Evolutionary conservation across 2,888 invertebrate genomes (phyloP), one percentile per base, ranked within the genome.

Genomic region (Gymnocheta viridis): DNA sequence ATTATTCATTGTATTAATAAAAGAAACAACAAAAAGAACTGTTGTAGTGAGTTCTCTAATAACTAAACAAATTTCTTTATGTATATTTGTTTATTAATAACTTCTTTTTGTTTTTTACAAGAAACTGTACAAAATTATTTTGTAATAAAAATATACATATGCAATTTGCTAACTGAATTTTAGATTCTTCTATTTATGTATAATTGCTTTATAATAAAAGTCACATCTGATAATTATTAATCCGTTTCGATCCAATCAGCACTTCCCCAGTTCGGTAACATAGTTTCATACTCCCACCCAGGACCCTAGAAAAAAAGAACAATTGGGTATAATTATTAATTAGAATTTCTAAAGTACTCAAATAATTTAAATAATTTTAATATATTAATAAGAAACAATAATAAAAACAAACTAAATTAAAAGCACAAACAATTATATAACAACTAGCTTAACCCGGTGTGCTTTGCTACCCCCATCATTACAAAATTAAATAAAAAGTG

Each of bases 231-330:
- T 58, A 27, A 32, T 2, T 44, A 29, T 77, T 67, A 73, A 41
- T 73, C 51, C 27, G 94, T 93, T 88, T 96, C 96, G 80, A 93
- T 93, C 97, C 97, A 98, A 88, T 97, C 96, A 67, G 96, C 94
- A 89, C 94, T 93, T 44, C 98, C 98, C 99, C 99, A 99, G 73
- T 95, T 95, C 0, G 99, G 99, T 88, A 98, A 93, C 89, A 96
- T 95, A 1, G 98, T 98, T 92, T 97, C 96, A 92, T 97, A 99
- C 89, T 96, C 96, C 98, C 98, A 98, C 62, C 96, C 98, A 77
- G 97, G 97, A 38, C 98, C 98, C 97, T 97, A 92, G 1, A 90
- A 92, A 79, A 62, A 32, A 60, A 35, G 9, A 44, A 58, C 19
- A 32, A 29, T 29, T 41, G n/a, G n/a, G n/a, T n/a, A n/a, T n/a